These are phyloP conservation scores for Drosophila acutilabella DNA, from an alignment of 2,888 invertebrate species.

Conservation along the genomic window DNA sequence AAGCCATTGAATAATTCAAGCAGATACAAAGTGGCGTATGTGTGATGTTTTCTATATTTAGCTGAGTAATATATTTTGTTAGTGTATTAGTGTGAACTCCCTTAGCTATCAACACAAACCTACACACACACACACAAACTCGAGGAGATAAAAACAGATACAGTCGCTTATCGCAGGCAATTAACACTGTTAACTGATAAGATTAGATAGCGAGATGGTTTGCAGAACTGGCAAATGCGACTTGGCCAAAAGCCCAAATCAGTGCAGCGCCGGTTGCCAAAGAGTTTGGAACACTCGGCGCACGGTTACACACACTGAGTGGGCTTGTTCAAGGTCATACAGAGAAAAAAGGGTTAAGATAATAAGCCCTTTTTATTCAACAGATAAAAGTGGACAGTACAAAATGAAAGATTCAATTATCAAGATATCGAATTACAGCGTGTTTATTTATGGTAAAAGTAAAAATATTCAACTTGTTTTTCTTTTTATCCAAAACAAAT, in stretches of 20 bases:
- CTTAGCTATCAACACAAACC: constrained; percentile 33
- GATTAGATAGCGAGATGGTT: constrained; percentile 39
- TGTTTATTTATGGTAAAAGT: constrained; percentile 25
- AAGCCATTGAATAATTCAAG: constrained; percentile 69
- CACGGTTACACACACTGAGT: background rate
- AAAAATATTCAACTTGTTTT: constrained; percentile 56
- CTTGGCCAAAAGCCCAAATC: constrained; percentile 31
- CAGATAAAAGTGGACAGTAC: constrained; percentile 34
- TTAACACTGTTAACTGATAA: constrained; percentile 51
- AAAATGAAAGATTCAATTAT: constrained; percentile 52
- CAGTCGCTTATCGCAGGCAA: constrained; percentile 44
- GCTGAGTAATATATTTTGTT: constrained; percentile 8
- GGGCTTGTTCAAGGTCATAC: constrained; percentile 9
- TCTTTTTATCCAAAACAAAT: constrained; percentile 54
- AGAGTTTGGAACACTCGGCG: constrained; percentile 29
- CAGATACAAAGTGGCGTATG: constrained; percentile 6
- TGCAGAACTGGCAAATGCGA: constrained; percentile 23
- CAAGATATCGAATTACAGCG: constrained; percentile 45
- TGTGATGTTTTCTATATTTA: constrained; percentile 12
- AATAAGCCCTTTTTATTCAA: background rate
- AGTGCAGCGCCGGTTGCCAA: constrained; percentile 38
- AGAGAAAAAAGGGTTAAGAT: background rate
- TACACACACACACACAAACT: constrained; percentile 7
- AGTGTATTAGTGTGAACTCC: constrained; percentile 30
- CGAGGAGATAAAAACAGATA: constrained; percentile 6